These are phyloP conservation scores for Calidris pugnax DNA, from an alignment of 2,113 vertebrate genomes.

Conservation along the genomic window DNA sequence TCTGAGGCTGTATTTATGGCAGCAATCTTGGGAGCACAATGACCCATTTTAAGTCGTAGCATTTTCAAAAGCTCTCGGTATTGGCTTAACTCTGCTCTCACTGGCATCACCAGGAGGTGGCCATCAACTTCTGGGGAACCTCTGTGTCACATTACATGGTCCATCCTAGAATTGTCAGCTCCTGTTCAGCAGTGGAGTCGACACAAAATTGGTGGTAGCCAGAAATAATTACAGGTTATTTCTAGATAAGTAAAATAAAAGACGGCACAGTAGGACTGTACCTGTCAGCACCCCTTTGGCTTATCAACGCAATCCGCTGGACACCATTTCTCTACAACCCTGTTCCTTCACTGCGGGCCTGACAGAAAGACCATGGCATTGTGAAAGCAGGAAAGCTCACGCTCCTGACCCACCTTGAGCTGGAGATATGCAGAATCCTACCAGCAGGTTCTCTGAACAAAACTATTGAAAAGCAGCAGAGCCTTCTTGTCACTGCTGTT, in stretches of 20 bases:
- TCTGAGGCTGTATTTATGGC: not conserved
- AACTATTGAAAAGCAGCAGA: not conserved
- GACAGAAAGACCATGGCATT: rapidly evolving
- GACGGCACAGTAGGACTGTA: not conserved
- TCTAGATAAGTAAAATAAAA: not conserved
- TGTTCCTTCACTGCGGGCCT: not conserved
- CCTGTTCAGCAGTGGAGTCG: not conserved
- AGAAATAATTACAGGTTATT: not conserved
- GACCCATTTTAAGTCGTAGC: not conserved
- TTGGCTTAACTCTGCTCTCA: constrained; percentile 34
- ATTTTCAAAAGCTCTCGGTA: not conserved
- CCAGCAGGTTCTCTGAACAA: not conserved
- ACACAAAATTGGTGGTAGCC: not conserved
- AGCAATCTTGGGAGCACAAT: constrained; percentile 12
- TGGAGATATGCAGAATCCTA: not conserved
- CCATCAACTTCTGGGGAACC: not conserved
- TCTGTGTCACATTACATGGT: not conserved
- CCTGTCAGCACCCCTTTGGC: not conserved
- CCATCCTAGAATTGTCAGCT: not conserved
- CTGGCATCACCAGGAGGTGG: constrained; percentile 26
- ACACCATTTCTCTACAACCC: not conserved
- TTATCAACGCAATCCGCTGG: not conserved
- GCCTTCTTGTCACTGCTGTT: not conserved
- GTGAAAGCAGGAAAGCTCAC: not conserved
- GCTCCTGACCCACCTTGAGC: not conserved